Evolutionary conservation across 1,140 invertebrate genomes (phyloP).

Genomic region (Caenorhabditis inopinata): DNA sequence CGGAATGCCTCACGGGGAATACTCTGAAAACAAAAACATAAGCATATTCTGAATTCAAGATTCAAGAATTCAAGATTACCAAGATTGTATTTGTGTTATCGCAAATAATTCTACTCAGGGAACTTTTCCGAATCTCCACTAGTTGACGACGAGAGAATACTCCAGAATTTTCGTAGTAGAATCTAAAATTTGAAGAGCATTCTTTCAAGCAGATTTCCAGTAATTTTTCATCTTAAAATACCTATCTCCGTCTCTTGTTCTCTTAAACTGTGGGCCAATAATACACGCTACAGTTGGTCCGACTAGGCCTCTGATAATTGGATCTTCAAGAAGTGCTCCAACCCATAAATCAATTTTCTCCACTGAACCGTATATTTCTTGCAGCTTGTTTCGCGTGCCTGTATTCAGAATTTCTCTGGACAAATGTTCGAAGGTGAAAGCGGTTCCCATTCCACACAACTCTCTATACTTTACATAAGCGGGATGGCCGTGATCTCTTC

Average conservation of each 20-base stretch:
- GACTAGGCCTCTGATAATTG: conserved; percentile 66
- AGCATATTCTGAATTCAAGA: background rate
- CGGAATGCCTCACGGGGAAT: conserved; percentile 72
- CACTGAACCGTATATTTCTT: conserved; percentile 54
- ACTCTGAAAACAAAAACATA: conserved; percentile 56
- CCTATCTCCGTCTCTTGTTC: conserved; percentile 72
- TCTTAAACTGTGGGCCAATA: conserved; percentile 87
- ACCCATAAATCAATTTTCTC: conserved; percentile 64
- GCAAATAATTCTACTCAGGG: conserved; percentile 76
- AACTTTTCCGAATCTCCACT: conserved; percentile 74
- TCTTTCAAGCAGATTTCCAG: conserved; percentile 31
- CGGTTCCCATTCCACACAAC: conserved; percentile 75
- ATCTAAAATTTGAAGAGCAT: conserved; percentile 69
- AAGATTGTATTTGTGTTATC: conserved; percentile 76
- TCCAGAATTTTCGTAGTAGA: conserved; percentile 89
- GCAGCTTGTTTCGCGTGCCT: conserved; percentile 53
- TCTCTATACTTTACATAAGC: conserved; percentile 78
- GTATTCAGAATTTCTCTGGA: conserved; percentile 59
- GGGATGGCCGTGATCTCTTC: conserved; percentile 67
- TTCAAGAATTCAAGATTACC: background rate
- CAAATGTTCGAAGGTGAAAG: conserved; percentile 74
- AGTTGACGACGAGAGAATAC: conserved; percentile 78
- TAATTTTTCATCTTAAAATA: conserved; percentile 50
- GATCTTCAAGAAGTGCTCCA: conserved; percentile 63
- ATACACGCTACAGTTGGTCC: conserved; percentile 84